Evolutionary conservation across 2,888 invertebrate genomes (phyloP), one percentile per base, ranked within the genome.

Genomic region (Microplitis manilae): DNA sequence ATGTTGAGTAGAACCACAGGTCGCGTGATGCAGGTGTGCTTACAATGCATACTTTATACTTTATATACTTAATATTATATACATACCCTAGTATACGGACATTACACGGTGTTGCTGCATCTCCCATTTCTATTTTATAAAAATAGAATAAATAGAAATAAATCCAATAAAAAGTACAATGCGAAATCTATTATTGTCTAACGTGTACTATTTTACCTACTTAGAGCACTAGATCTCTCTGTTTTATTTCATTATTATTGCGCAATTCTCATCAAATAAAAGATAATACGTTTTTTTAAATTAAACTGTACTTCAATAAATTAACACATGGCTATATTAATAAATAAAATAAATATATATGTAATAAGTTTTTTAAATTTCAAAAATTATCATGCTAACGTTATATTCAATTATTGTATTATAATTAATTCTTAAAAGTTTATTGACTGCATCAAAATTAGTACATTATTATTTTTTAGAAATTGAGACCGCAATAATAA

Each of bases 11-110:
- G 6, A 60, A 61, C n/a, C 15, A 38, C 38, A 70, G 50, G 20
- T 39, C 68, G 68, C 74, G 59, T 41, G 30, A 72, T 76, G 71
- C 76, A 76, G 76, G 76, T 76, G 72, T 68, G 76, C 59, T 38
- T 20, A 20, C 50, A 60, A 20, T 30, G 30, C 30, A 30, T 61
- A 13, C 9, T 62, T 62, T 30, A 9, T 65, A 38, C 65, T 30
- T 65, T 13, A 20, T 30, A 20, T 65, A 30, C 30, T 30, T 30
- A 30, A 30, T 30, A 30, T 30, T 30, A 30, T 30, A 30, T 30
- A 30, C 30, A 30, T 30, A 30, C 30, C 13, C 8, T 30, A 30
- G 13, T 9, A 8, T 65, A 20, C 62, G 15, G 7, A 30, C 30
- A 30, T 50, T 50, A 50, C 50, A 50, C 13, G 50, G 8, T 13